Conservation (phyloP, 1,140 invertebrate species). For the Aphaenogaster floridana region DNA sequence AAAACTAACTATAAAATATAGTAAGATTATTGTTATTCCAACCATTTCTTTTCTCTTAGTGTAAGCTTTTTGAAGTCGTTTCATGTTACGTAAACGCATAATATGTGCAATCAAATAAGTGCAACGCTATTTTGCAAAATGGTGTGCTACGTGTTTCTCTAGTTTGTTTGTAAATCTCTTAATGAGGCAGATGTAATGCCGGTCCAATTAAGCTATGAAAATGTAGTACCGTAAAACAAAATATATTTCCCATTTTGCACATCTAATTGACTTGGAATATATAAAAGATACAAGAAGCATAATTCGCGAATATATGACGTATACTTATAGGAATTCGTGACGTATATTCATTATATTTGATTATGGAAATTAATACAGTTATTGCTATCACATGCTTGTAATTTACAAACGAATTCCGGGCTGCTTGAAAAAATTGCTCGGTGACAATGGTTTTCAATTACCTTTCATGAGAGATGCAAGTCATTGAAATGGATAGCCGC, state of each 20-base stretch:
- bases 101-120: not conserved
- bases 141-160: not conserved
- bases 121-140: constrained; percentile 1
- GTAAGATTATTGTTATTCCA: no score
- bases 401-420: not conserved
- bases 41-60: no score
- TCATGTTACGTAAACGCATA: not conserved
- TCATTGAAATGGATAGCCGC: not conserved
- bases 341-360: not conserved
- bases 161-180: constrained; percentile 13
- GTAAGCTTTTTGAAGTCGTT: not conserved
- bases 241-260: not conserved
- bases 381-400: not conserved
- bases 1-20: no score
- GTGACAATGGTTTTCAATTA: not conserved
- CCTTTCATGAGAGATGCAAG: not conserved
- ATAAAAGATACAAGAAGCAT: not conserved
- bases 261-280: constrained; percentile 27
- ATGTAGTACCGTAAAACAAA: not conserved
- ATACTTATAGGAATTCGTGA: not conserved
- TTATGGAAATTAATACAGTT: not conserved
- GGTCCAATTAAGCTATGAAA: constrained; percentile 18
- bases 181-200: not conserved
- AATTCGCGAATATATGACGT: constrained; percentile 7
- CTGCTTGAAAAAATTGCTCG: not conserved